These are phyloP conservation scores for Macquaria australasica DNA, from an alignment of 2,113 vertebrate species.

Conservation along the genomic window DNA sequence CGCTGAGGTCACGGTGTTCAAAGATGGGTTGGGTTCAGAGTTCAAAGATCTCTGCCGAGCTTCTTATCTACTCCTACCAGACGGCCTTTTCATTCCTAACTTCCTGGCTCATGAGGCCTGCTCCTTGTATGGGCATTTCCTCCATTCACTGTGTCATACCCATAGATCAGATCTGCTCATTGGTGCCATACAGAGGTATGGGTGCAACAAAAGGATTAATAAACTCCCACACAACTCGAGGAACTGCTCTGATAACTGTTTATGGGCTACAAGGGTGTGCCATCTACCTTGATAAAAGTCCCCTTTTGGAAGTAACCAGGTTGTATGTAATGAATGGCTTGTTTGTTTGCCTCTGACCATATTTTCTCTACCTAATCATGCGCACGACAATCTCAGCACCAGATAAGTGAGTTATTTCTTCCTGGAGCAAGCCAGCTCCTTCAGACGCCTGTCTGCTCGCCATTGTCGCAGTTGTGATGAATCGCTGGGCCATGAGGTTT, in stretches of 20 bases:
- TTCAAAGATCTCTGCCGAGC: conserved; percentile 61
- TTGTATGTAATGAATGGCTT: conserved; percentile 53
- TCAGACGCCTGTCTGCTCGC: conserved; percentile 41
- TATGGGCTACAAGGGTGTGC: conserved; percentile 21
- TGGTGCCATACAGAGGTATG: conserved; percentile 44
- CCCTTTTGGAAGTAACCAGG: conserved; percentile 28
- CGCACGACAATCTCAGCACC: conserved; percentile 38
- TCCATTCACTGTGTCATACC: conserved; percentile 30
- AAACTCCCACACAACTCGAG: conserved; percentile 53
- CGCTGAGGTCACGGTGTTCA: conserved; percentile 59
- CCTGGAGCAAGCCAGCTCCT: conserved; percentile 43
- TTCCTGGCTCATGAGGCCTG: conserved; percentile 45
- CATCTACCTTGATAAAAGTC: conserved; percentile 50
- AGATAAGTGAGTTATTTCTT: conserved; percentile 75
- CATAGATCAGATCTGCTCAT: conserved; percentile 35
- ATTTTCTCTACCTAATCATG: conserved; percentile 68
- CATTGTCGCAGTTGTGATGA: conserved; percentile 61
- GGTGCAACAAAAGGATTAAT: conserved; percentile 47
- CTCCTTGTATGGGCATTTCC: conserved; percentile 70
- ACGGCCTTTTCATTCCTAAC: conserved; percentile 61
- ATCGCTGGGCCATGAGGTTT: conserved; percentile 50
- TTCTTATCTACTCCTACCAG: conserved; percentile 75
- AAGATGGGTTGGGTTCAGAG: conserved; percentile 67
- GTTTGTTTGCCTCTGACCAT: conserved; percentile 57
- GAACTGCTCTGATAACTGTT: conserved; percentile 55